Conservation (phyloP, 2,888 invertebrate genomes). For the Escarpia spicata region DNA sequence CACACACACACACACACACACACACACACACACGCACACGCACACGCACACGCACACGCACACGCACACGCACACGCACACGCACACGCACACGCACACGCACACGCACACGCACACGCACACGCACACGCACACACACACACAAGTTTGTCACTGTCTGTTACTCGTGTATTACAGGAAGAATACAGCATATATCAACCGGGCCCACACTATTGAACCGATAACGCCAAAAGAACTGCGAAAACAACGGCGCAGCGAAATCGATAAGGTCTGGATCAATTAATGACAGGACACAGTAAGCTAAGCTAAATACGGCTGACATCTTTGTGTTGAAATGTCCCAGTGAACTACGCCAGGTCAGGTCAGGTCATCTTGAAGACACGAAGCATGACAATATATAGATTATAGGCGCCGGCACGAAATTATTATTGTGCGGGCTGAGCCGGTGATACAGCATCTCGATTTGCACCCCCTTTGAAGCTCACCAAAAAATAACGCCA, state of each 20-base stretch:
- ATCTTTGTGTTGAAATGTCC: background rate
- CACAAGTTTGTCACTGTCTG: background rate
- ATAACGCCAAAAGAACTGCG: slow-evolving; percentile 67
- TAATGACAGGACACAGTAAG: background rate
- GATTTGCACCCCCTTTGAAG: too few relatives aligned
- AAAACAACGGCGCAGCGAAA: slow-evolving; percentile 64
- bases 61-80: background rate
- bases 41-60: background rate
- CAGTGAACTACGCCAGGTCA: too few relatives aligned
- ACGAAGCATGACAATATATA: too few relatives aligned
- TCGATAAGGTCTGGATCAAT: slow-evolving; percentile 53
- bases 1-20: background rate
- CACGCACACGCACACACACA: background rate
- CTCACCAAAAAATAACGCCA: too few relatives aligned
- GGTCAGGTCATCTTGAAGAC: too few relatives aligned
- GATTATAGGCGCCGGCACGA: too few relatives aligned
- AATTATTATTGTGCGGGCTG: too few relatives aligned
- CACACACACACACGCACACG: background rate
- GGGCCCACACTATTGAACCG: slow-evolving; percentile 65
- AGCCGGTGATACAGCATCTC: too few relatives aligned
- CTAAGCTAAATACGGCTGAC: background rate
- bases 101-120: background rate
- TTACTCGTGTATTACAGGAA: slow-evolving; percentile 13
- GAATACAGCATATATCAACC: slow-evolving; percentile 70
- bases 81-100: background rate